These are phyloP conservation scores for Diorhabda carinulata DNA, from an alignment of 1,140 invertebrate species.

Conservation along the genomic window DNA sequence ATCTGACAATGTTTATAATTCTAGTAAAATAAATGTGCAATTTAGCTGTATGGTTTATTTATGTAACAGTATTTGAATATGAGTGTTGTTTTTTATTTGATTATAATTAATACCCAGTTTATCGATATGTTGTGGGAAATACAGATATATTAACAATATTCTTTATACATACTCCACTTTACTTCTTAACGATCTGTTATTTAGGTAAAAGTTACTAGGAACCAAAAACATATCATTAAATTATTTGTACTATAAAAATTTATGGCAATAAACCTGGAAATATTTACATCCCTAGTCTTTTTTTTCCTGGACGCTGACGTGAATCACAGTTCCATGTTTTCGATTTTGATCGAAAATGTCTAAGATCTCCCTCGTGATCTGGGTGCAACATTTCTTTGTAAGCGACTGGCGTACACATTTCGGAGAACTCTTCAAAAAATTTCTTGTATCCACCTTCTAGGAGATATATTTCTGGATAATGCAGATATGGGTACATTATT, in stretches of 20 bases:
- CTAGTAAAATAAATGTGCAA: no score
- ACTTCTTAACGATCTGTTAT: not conserved
- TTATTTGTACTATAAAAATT: constrained; percentile 19
- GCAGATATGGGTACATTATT: constrained; percentile 79
- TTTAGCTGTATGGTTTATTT: no score
- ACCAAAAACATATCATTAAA: constrained; percentile 4
- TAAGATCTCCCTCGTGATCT: constrained; percentile 66
- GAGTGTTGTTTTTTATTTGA: no score
- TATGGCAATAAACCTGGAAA: constrained; percentile 1
- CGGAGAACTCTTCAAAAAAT: constrained; percentile 72
- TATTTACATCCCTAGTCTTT: constrained; percentile 25
- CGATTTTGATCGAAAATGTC: constrained; percentile 71
- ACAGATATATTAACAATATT: no score
- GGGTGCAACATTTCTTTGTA: constrained; percentile 79
- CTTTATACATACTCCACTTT: no score
- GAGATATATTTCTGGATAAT: constrained; percentile 94
- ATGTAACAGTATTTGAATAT: no score
- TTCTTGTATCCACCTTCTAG: constrained; percentile 91
- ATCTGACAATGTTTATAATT: no score
- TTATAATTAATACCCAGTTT: no score
- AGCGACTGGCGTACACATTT: constrained; percentile 70
- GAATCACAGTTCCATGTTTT: constrained; percentile 63
- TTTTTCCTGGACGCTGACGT: constrained; percentile 23
- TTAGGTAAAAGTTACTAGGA: not conserved
- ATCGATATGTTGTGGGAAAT: no score